Percentiles rank a stretch among this genome's conserved stretches.
phyloP scores from a whole-genome alignment of 2,888 invertebrate genomes.

The Dicyrtoma fusca region DNA sequence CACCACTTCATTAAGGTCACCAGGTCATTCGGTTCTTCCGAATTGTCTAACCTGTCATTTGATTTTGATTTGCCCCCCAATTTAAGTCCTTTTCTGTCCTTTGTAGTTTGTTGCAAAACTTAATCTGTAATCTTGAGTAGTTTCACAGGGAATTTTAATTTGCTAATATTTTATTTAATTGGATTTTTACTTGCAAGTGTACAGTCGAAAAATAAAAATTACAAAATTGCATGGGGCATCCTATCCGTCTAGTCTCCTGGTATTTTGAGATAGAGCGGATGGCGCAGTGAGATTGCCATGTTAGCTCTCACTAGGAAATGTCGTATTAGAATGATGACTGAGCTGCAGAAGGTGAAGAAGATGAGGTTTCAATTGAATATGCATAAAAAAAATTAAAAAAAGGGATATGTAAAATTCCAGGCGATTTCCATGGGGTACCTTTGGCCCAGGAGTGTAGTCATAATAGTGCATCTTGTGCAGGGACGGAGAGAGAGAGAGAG shows the following conservation, averaged over 20 bases:
- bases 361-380: conserved; percentile 26
- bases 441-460: conserved; percentile 15
- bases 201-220: too few species aligned
- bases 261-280: too few species aligned
- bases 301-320: background rate
- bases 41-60: too few species aligned
- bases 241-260: too few species aligned
- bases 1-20: conserved; percentile 10
- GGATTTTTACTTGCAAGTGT: too few species aligned
- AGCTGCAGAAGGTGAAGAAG: conserved; percentile 4
- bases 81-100: too few species aligned
- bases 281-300: background rate
- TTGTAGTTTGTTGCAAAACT: too few species aligned
- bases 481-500: conserved; percentile 3
- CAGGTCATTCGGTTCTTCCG: background rate
- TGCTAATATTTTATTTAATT: too few species aligned
- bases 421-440: conserved; percentile 27
- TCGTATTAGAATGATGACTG: background rate
- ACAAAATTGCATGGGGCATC: too few species aligned
- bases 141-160: too few species aligned
- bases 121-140: too few species aligned
- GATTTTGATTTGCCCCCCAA: too few species aligned
- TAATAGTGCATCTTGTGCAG: conserved; percentile 5
- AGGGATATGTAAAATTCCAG: conserved; percentile 33
- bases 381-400: conserved; percentile 28